Base-by-base conservation (phyloP, 2,113 vertebrate species). In the Alexandromys fortis region DNA sequence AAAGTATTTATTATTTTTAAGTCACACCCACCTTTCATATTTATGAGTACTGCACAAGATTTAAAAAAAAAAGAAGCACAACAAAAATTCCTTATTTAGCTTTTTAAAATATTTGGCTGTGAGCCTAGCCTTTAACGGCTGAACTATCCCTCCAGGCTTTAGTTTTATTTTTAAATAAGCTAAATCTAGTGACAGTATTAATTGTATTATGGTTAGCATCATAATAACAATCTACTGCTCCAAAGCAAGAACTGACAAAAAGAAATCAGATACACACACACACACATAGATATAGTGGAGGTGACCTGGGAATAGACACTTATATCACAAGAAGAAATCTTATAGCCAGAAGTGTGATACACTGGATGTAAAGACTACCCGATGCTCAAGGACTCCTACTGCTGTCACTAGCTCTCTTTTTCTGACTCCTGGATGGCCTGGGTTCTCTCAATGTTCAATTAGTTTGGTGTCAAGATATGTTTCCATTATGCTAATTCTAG, bases 81-180 rank as follows among this genome's bases (percentile, higher is more conserved):
- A 86, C 2, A 92, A 4, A 76, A 97, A 86, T 85, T 92, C 55
- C 3, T 70, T 88, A 85, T 58, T 81, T 58, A 58, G 22, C 38
- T 87, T 68, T 91, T 94, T 94, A 75, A 92, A 94, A 92, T n/a
- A 94, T 58, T 21, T 58, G 55, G 55, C 21, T 58, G 55, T 58
- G 55, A 58, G 55, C 55, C 55, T 58, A 58, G 17, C 17, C 55
- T 58, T 58, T 58, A 21, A 58, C 55, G 17, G 55, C 16, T 58
- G 55, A 58, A 14, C 19, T 58, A 58, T 21, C 19, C 55, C 55
- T 58, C 55, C 19, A 58, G 55, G 55, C 55, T 58, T 58, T 58
- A 58, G 17, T 47, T 87, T 61, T 87, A 21, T 26, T 91, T 94
- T 94, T 79, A 92, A 94, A 92, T n/a, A 94, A 13, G 26, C n/a